Evolutionary conservation across 1,140 invertebrate species (phyloP).

Genomic region (Pentalonia nigronervosa): DNA sequence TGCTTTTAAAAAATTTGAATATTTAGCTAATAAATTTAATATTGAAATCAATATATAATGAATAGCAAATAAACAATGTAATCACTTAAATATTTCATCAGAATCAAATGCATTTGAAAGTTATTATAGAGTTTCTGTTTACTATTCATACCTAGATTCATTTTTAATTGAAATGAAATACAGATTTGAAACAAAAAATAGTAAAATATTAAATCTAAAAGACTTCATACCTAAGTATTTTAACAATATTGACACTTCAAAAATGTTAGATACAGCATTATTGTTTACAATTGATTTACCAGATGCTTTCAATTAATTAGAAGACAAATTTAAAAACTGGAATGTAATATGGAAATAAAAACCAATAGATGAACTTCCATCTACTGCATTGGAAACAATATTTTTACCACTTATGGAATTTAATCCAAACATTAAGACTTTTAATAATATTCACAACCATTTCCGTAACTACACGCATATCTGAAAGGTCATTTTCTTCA

Average conservation of each 20-base stretch:
- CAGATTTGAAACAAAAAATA: background rate
- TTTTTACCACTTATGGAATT: background rate
- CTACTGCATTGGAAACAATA: background rate
- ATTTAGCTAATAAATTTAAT: background rate
- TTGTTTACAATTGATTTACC: background rate
- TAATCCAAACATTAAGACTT: background rate
- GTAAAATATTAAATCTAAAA: background rate
- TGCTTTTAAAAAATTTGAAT: constrained; percentile 10
- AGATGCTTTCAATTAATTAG: background rate
- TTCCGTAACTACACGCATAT: background rate
- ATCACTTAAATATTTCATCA: background rate
- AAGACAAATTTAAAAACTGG: background rate
- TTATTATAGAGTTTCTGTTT: constrained; percentile 23
- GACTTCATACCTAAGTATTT: background rate
- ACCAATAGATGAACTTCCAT: background rate
- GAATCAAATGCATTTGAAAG: background rate
- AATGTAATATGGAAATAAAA: background rate
- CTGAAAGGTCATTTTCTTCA: background rate
- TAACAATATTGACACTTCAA: background rate
- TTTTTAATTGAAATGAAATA: background rate
- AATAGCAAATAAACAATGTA: constrained; percentile 3
- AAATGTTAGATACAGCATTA: background rate
- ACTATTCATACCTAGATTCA: background rate
- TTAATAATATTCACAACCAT: background rate
- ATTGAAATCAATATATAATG: background rate